A percentile compares a stretch with the other conserved stretches of the same genome.
Conservation (phyloP, 2,797 vertebrate species). For the Harpagifer antarcticus region DNA sequence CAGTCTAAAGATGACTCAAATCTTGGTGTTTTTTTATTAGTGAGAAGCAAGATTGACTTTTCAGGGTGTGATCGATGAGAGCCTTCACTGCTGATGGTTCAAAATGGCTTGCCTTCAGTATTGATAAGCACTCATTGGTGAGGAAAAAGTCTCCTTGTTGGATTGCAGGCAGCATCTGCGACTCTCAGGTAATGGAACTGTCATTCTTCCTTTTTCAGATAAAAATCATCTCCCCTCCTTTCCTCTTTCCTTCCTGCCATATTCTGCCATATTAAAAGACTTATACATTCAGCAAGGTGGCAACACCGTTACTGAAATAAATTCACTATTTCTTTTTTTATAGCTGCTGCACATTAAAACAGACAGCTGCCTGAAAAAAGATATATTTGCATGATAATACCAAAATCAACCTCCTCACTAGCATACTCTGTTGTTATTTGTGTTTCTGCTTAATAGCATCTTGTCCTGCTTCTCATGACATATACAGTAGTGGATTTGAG, state of each 20-base stretch:
- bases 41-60: slow-evolving; percentile 71
- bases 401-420: slow-evolving; percentile 16
- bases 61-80: slow-evolving; percentile 62
- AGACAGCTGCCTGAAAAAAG: slow-evolving; percentile 4
- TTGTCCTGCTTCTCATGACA: neutral
- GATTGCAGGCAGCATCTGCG: slow-evolving; percentile 74
- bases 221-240: slow-evolving; percentile 71
- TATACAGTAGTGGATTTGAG: neutral
- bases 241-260: slow-evolving; percentile 65
- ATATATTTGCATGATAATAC: slow-evolving; percentile 26
- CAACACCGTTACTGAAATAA: slow-evolving; percentile 74
- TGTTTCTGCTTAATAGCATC: slow-evolving; percentile 15
- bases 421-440: slow-evolving; percentile 11
- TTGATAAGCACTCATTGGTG: slow-evolving; percentile 77
- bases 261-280: slow-evolving; percentile 72
- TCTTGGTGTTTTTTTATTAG: slow-evolving; percentile 67
- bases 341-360: slow-evolving; percentile 48
- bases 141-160: slow-evolving; percentile 67
- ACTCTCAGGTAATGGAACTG: slow-evolving; percentile 84
- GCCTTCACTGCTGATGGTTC: slow-evolving; percentile 63
- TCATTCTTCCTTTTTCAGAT: slow-evolving; percentile 83
- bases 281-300: slow-evolving; percentile 76
- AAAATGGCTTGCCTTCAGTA: slow-evolving; percentile 71
- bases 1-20: slow-evolving; percentile 48
- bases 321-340: slow-evolving; percentile 46